Evolutionary conservation across 2,888 invertebrate species (phyloP).

Genomic region (Heteromurus nitidus): DNA sequence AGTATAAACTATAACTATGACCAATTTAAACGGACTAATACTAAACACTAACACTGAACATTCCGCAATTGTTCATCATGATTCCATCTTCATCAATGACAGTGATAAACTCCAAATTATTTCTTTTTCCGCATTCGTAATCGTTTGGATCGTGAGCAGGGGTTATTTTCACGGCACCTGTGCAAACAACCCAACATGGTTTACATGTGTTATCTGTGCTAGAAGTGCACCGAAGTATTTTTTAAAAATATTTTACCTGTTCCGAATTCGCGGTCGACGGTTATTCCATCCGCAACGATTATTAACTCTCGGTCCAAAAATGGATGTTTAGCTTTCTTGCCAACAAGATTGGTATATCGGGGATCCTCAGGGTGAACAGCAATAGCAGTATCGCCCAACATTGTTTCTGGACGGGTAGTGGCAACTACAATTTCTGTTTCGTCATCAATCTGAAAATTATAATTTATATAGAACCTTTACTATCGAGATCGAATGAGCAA

Average conservation of each 20-base stretch:
- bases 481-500: neutral
- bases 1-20: too few species aligned
- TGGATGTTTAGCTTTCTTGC: constrained; percentile 90
- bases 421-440: constrained; percentile 93
- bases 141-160: constrained; percentile 98
- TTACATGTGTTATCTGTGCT: too few species aligned
- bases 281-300: constrained; percentile 91
- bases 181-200: neutral
- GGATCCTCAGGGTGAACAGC: constrained; percentile 96
- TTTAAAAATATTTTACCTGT: constrained; percentile 81
- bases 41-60: constrained; percentile 81
- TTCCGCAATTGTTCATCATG: constrained; percentile 86
- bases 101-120: constrained; percentile 89
- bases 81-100: constrained; percentile 94
- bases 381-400: constrained; percentile 97
- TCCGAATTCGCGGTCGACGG: constrained; percentile 96
- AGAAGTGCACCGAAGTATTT: neutral
- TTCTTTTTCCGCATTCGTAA: constrained; percentile 94
- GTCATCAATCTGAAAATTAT: constrained; percentile 74
- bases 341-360: constrained; percentile 88
- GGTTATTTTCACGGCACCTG: constrained; percentile 97
- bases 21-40: neutral
- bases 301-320: constrained; percentile 89
- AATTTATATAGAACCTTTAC: constrained; percentile 4
- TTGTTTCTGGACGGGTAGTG: constrained; percentile 98